Percentiles rank a stretch among this genome's conserved stretches.
Evolutionary conservation across 2,113 vertebrate genomes (phyloP).

Genomic region (Cyphomyrus plagiostoma): DNA sequence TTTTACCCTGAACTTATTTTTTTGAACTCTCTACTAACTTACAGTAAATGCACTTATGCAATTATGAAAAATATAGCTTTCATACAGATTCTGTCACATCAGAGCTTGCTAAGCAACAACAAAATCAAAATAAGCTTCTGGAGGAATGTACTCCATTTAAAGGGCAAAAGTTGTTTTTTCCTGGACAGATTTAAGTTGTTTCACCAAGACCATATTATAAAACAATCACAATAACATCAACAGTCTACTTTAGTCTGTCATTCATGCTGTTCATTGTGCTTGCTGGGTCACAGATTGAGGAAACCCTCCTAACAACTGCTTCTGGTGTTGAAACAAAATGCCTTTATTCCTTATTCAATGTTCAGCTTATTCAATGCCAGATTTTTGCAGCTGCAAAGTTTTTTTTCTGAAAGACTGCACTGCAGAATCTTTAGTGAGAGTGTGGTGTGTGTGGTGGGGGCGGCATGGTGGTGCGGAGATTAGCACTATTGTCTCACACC

Average conservation of each 20-base stretch:
- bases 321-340: slow-evolving; percentile 40
- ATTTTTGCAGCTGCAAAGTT: slow-evolving; percentile 7
- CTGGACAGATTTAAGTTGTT: neutral
- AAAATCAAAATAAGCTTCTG: neutral
- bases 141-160: neutral
- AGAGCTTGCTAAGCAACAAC: neutral
- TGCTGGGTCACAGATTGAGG: slow-evolving; percentile 49
- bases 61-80: neutral
- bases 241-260: slow-evolving; percentile 36
- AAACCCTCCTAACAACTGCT: slow-evolving; percentile 51
- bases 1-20: neutral
- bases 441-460: neutral
- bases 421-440: neutral
- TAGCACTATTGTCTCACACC: no score
- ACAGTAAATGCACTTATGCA: neutral
- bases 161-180: neutral
- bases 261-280: slow-evolving; percentile 45
- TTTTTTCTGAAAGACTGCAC: slow-evolving; percentile 7
- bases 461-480: no score
- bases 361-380: neutral
- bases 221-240: neutral
- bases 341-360: neutral
- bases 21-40: neutral
- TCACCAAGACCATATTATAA: neutral
- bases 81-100: neutral